Conservation (phyloP, 2,113 vertebrate species). For the Channa argus region DNA sequence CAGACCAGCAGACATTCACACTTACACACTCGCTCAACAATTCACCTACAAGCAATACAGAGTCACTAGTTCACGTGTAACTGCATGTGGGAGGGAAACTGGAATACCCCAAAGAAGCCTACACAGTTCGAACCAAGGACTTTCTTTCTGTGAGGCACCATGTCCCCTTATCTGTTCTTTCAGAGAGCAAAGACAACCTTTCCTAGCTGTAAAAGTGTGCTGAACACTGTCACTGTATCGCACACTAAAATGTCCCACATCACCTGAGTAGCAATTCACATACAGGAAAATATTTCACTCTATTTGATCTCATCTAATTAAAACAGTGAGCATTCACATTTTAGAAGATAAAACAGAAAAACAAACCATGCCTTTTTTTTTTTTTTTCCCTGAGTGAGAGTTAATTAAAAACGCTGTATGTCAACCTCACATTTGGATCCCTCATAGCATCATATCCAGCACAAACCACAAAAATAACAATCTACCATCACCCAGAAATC, state of each 20-base stretch:
- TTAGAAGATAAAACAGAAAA: conserved; percentile 25
- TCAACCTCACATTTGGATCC: conserved; percentile 52
- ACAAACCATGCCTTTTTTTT: background rate
- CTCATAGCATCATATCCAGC: conserved; percentile 39
- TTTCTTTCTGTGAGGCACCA: too few relatives aligned
- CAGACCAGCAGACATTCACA: too few relatives aligned
- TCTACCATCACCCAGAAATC: conserved; percentile 55
- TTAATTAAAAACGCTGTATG: conserved; percentile 55
- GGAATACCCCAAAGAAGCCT: too few relatives aligned
- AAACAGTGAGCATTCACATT: conserved; percentile 20
- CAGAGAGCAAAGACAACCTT: too few relatives aligned
- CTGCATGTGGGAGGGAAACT: too few relatives aligned
- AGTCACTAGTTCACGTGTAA: too few relatives aligned
- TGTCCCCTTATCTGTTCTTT: background rate
- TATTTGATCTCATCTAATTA: conserved; percentile 30
- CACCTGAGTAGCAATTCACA: background rate
- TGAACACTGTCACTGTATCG: background rate
- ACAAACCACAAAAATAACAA: conserved; percentile 58
- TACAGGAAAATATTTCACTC: background rate
- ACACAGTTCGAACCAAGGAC: too few relatives aligned
- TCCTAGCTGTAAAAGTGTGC: background rate
- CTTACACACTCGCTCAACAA: too few relatives aligned
- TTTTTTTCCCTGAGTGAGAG: background rate
- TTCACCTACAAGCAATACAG: too few relatives aligned
- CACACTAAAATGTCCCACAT: background rate